Conservation (phyloP, 2,888 invertebrate species). For the Drosophila neutralis region DNA sequence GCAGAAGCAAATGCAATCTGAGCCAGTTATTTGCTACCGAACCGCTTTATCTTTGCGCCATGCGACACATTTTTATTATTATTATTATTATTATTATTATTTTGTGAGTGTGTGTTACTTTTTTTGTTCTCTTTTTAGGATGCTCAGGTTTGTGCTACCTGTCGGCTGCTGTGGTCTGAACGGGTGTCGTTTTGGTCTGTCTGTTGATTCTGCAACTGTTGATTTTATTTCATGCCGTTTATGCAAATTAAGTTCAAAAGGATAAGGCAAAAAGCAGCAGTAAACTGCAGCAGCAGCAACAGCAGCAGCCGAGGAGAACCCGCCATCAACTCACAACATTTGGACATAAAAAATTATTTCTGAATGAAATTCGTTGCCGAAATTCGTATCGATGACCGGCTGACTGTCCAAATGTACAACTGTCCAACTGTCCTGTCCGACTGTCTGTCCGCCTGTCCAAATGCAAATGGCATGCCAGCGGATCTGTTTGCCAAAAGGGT, state of each 20-base stretch:
- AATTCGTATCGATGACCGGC: constrained; percentile 70
- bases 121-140: constrained; percentile 32
- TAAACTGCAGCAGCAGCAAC: constrained; percentile 27
- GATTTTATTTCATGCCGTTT: constrained; percentile 79
- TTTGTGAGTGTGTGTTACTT: background rate
- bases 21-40: constrained; percentile 61
- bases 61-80: constrained; percentile 61
- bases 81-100: constrained; percentile 42
- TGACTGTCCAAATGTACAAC: constrained; percentile 19
- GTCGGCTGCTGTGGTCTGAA: constrained; percentile 42
- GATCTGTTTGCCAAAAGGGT: constrained; percentile 43
- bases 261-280: constrained; percentile 63
- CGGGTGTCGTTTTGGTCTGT: constrained; percentile 45
- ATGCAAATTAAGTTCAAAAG: constrained; percentile 77
- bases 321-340: constrained; percentile 66
- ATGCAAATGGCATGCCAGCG: constrained; percentile 69
- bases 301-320: constrained; percentile 15
- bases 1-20: constrained; percentile 58
- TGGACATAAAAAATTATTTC: constrained; percentile 79
- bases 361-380: constrained; percentile 76
- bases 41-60: constrained; percentile 64
- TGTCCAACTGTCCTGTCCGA: constrained; percentile 24
- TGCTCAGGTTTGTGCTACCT: constrained; percentile 66
- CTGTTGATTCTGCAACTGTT: constrained; percentile 74
- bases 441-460: constrained; percentile 54